These are phyloP conservation scores for Drosophila neotestacea DNA, from an alignment of 2,888 invertebrate genomes.

Conservation along the genomic window DNA sequence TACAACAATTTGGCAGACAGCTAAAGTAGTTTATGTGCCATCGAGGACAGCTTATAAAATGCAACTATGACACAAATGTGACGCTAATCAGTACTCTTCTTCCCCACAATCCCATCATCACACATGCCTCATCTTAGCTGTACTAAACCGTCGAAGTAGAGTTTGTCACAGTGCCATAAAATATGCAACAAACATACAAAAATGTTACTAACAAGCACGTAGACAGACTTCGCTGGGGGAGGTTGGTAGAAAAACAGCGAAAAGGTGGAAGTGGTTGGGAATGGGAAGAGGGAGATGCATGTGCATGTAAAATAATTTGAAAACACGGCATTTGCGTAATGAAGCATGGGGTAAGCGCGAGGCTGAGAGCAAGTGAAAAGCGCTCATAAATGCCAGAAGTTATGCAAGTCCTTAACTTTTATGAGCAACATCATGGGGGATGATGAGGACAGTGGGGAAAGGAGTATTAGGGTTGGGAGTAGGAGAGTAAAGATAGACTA, in stretches of 20 bases:
- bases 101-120: neutral
- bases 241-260: neutral
- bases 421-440: slow-evolving; percentile 46
- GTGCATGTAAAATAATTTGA: slow-evolving; percentile 81
- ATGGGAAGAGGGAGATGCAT: slow-evolving; percentile 6
- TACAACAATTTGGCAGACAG: slow-evolving; percentile 19
- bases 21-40: slow-evolving; percentile 22
- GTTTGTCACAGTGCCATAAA: slow-evolving; percentile 59
- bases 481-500: slow-evolving; percentile 43
- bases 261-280: neutral
- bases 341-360: slow-evolving; percentile 82
- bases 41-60: slow-evolving; percentile 39
- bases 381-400: slow-evolving; percentile 75
- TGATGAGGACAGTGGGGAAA: neutral
- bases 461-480: neutral
- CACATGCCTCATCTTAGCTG: neutral
- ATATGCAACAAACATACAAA: slow-evolving; percentile 70
- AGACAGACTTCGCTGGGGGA: slow-evolving; percentile 9
- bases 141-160: slow-evolving; percentile 26
- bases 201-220: slow-evolving; percentile 50
- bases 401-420: slow-evolving; percentile 79
- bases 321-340: slow-evolving; percentile 84
- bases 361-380: slow-evolving; percentile 66
- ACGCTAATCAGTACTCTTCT: slow-evolving; percentile 60
- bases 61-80: slow-evolving; percentile 53